Conservation (phyloP, 2,888 invertebrate genomes). For the Liopterus haemorrhoidalis region DNA sequence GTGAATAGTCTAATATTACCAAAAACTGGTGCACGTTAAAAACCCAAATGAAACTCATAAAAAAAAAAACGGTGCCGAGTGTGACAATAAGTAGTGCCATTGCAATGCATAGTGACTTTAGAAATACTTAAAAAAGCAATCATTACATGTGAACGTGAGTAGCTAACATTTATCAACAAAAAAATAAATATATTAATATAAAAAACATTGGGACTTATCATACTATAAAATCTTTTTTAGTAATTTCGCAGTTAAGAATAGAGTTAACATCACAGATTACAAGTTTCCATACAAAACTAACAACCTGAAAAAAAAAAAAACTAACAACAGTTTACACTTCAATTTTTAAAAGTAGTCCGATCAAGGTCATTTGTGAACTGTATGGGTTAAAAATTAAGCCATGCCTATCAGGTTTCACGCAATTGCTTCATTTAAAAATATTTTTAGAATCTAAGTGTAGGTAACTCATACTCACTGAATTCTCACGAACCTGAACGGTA, state of each 20-base stretch:
- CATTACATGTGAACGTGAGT: conserved; percentile 70
- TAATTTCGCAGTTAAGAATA: conserved; percentile 21
- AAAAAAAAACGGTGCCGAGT: conserved; percentile 44
- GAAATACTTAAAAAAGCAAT: conserved; percentile 48
- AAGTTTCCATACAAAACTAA: no score
- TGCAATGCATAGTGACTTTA: conserved; percentile 48
- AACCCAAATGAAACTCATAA: conserved; percentile 31
- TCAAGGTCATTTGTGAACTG: no score
- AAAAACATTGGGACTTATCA: conserved; percentile 31
- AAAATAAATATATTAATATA: conserved; percentile 37
- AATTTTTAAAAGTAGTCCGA: no score
- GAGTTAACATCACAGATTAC: no score
- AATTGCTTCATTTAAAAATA: no score
- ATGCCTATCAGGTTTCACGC: no score
- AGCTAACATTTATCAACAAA: conserved; percentile 47
- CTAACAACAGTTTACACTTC: no score
- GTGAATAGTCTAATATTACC: conserved; percentile 41
- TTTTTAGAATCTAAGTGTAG: no score
- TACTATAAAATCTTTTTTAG: conserved; percentile 22
- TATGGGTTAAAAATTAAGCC: no score
- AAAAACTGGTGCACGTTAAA: conserved; percentile 43
- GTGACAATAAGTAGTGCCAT: conserved; percentile 48
- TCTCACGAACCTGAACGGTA: no score
- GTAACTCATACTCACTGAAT: no score
- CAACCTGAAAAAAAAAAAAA: no score